Evolutionary conservation across 2,797 vertebrate genomes (phyloP).

Genomic region (Echeneis naucrates): DNA sequence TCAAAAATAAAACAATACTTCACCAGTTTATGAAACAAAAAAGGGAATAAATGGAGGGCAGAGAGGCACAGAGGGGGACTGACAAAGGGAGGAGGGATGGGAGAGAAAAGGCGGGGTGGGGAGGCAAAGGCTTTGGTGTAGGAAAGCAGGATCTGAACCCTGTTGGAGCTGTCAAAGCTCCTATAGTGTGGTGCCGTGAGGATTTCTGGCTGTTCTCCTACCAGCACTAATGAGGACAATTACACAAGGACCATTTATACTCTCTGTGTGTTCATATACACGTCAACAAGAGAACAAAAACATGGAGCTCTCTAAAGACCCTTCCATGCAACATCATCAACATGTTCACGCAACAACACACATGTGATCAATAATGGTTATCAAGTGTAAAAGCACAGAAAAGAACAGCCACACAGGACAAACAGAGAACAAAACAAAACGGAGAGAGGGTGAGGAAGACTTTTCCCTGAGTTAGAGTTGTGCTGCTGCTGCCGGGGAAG

Average conservation of each 20-base stretch:
- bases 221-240: conserved; percentile 67
- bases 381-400: not conserved
- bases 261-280: conserved; percentile 25
- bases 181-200: conserved; percentile 40
- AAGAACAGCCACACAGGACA: not conserved
- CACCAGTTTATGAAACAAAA: not conserved
- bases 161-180: conserved; percentile 63
- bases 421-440: not conserved
- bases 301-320: conserved; percentile 8
- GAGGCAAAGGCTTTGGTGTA: conserved; percentile 40
- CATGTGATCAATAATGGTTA: not conserved
- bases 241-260: conserved; percentile 61
- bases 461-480: conserved; percentile 14
- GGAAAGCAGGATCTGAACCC: conserved; percentile 51
- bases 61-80: not conserved
- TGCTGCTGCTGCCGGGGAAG: conserved; percentile 16
- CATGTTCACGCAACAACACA: not conserved
- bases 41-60: not conserved
- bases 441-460: not conserved
- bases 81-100: not conserved
- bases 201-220: conserved; percentile 56
- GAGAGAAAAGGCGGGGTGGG: not conserved
- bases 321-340: conserved; percentile 19
- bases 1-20: conserved; percentile 6
- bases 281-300: conserved; percentile 27